Evolutionary conservation across 1,140 invertebrate species (phyloP).

Genomic region (Eubasilissa regina): DNA sequence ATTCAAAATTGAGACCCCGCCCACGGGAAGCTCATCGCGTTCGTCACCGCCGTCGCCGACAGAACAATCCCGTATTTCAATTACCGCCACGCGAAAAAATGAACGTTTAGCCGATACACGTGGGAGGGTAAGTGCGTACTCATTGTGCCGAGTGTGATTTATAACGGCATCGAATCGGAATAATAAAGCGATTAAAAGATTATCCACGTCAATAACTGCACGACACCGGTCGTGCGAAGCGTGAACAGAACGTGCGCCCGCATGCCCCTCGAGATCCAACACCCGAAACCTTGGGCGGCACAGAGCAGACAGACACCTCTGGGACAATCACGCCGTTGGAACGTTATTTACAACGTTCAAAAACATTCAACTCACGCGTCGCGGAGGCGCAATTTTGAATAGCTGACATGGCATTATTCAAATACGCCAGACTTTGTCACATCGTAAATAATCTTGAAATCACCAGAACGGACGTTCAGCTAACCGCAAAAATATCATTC

Average conservation of each 20-base stretch:
- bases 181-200: slow-evolving; percentile 50
- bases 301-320: too few relatives aligned
- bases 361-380: too few relatives aligned
- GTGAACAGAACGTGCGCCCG: background rate
- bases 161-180: slow-evolving; percentile 45
- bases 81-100: slow-evolving; percentile 48
- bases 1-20: background rate
- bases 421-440: too few relatives aligned
- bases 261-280: background rate
- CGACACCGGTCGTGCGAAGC: slow-evolving; percentile 12
- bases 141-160: slow-evolving; percentile 43
- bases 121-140: slow-evolving; percentile 33
- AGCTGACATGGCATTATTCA: too few relatives aligned
- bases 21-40: background rate
- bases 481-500: too few relatives aligned
- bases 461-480: too few relatives aligned
- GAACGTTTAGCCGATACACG: slow-evolving; percentile 26
- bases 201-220: slow-evolving; percentile 32
- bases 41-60: background rate
- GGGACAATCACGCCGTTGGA: too few relatives aligned
- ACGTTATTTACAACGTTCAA: too few relatives aligned
- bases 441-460: too few relatives aligned
- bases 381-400: too few relatives aligned
- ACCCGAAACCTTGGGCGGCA: too few relatives aligned
- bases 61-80: slow-evolving; percentile 36